phyloP scores from a whole-genome alignment of 1,140 invertebrate genomes.

The Conus ventricosus region DNA sequence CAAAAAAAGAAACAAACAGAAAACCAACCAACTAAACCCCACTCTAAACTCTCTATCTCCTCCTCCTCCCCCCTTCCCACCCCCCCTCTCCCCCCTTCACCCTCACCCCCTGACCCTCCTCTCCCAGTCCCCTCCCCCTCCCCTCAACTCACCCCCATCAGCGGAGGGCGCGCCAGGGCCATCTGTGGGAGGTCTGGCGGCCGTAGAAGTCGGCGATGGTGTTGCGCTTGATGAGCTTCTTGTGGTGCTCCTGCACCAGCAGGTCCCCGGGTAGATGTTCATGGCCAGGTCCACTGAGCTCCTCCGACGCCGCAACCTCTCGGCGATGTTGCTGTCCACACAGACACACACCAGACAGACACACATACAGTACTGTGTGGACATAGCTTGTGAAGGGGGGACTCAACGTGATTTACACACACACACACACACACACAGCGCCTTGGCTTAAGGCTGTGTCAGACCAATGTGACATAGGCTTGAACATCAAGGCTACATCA shows the following conservation, averaged over 20 bases:
- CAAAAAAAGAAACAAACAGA: no score
- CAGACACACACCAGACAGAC: background rate
- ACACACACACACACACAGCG: no score
- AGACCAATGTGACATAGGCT: no score
- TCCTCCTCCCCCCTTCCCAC: background rate
- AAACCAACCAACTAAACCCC: background rate
- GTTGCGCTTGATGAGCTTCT: constrained; percentile 70
- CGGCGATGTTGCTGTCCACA: constrained; percentile 63
- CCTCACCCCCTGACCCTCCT: background rate
- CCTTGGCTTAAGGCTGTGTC: no score
- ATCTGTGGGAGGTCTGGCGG: constrained; percentile 45
- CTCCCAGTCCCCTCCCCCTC: background rate
- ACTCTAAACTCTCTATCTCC: background rate
- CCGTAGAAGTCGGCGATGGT: constrained; percentile 72
- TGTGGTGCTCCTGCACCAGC: constrained; percentile 67
- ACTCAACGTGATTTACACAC: no score
- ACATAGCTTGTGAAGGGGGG: background rate
- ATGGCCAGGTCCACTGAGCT: constrained; percentile 70
- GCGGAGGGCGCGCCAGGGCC: constrained; percentile 28
- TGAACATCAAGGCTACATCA: no score
- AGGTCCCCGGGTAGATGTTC: constrained; percentile 71
- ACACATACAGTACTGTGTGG: background rate
- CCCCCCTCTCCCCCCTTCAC: background rate
- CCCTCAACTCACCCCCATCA: constrained; percentile 13
- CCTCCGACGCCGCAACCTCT: constrained; percentile 64